Evolutionary conservation across 2,888 invertebrate genomes (phyloP).

Genomic region (Osmoderma eremita): DNA sequence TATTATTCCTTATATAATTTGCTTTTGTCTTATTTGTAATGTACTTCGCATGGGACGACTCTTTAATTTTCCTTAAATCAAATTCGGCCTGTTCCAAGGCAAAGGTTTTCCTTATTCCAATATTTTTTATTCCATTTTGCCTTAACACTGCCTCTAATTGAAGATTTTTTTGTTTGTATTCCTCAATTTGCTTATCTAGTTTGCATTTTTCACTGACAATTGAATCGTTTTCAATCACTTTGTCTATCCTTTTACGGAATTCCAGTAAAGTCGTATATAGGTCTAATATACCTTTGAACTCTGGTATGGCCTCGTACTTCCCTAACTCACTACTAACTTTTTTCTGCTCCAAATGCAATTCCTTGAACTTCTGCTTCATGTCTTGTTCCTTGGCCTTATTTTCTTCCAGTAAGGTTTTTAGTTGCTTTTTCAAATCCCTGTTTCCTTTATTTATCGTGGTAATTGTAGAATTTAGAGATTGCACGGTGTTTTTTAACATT

Average conservation of each 20-base stretch:
- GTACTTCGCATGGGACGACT: conserved; percentile 7
- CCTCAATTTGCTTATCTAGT: conserved; percentile 31
- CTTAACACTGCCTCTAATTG: conserved; percentile 22
- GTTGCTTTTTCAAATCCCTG: conserved; percentile 20
- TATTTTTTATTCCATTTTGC: neutral
- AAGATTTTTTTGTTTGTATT: conserved; percentile 30
- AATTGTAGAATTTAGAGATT: conserved; percentile 22
- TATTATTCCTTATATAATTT: conserved; percentile 24
- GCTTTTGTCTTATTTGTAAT: conserved; percentile 8
- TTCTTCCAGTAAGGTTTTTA: conserved; percentile 18
- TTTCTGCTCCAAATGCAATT: conserved; percentile 18
- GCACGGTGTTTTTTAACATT: conserved; percentile 21
- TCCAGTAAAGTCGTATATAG: conserved; percentile 20
- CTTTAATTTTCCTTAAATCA: conserved; percentile 15
- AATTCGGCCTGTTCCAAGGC: conserved; percentile 27
- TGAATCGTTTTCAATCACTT: conserved; percentile 2
- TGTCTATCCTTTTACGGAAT: conserved; percentile 19
- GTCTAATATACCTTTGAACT: conserved; percentile 33
- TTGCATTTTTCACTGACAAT: conserved; percentile 1
- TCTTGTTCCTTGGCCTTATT: conserved; percentile 31
- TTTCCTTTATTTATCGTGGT: conserved; percentile 23
- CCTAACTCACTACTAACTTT: conserved; percentile 23
- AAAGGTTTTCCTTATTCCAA: neutral
- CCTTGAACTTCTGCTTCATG: conserved; percentile 29
- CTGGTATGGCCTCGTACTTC: conserved; percentile 35